A percentile compares a stretch with the other conserved stretches of the same genome.
Conservation (phyloP, 2,113 vertebrate species). For the Sakesphorus luctuosus region DNA sequence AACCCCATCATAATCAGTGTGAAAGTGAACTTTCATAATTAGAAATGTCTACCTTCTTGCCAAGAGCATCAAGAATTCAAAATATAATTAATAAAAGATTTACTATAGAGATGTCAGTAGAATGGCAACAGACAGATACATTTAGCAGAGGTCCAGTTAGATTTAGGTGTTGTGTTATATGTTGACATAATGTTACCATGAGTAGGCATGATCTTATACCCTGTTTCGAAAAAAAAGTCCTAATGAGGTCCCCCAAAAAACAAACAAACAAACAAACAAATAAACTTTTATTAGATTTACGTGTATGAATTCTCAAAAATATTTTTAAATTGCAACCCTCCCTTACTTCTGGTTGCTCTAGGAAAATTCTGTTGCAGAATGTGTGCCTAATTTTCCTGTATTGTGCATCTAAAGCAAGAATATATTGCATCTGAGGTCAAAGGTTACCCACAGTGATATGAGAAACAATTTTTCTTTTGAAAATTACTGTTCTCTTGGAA, state of each 20-base stretch:
- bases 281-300: not conserved
- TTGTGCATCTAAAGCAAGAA: not conserved
- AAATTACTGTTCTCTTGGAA: not conserved
- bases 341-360: not conserved
- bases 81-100: not conserved
- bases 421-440: too few species aligned
- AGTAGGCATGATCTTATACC: not conserved
- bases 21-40: not conserved
- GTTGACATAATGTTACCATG: not conserved
- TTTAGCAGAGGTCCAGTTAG: not conserved
- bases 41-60: not conserved
- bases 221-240: not conserved
- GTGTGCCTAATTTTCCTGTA: not conserved
- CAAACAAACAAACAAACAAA: not conserved
- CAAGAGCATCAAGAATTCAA: not conserved
- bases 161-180: not conserved
- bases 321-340: not conserved
- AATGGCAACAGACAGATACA: not conserved
- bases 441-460: not conserved
- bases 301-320: not conserved
- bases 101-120: not conserved
- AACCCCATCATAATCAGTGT: not conserved
- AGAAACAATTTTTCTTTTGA: not conserved
- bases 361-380: not conserved
- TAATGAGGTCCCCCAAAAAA: not conserved